These are phyloP conservation scores for Condylostylus longicornis DNA, from an alignment of 1,140 invertebrate species.

Conservation along the genomic window DNA sequence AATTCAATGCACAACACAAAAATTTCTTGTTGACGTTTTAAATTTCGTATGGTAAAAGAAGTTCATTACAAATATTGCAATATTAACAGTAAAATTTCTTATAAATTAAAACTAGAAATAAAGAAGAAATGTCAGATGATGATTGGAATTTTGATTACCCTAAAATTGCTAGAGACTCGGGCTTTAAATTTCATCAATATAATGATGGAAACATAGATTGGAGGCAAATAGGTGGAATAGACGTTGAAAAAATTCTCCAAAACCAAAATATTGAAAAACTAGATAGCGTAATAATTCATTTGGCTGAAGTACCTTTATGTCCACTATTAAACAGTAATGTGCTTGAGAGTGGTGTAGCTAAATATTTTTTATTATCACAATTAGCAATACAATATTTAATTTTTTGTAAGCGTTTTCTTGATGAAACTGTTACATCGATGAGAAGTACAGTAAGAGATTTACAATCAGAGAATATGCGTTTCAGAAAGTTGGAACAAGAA, in stretches of 20 bases:
- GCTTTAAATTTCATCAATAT: slow-evolving; percentile 22
- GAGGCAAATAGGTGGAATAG: slow-evolving; percentile 21
- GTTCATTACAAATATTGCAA: too few species aligned
- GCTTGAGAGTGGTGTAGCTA: slow-evolving; percentile 26
- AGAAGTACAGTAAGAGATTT: slow-evolving; percentile 14
- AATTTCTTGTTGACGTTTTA: too few species aligned
- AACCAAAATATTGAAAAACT: slow-evolving; percentile 26
- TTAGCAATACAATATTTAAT: slow-evolving; percentile 27
- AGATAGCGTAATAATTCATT: slow-evolving; percentile 18
- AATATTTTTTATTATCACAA: slow-evolving; percentile 27
- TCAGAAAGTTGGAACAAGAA: slow-evolving; percentile 15
- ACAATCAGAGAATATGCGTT: slow-evolving; percentile 18
- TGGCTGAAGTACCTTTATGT: slow-evolving; percentile 24
- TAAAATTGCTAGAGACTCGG: slow-evolving; percentile 23
- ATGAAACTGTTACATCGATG: slow-evolving; percentile 20
- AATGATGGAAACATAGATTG: slow-evolving; percentile 25
- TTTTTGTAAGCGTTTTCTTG: slow-evolving; percentile 26
- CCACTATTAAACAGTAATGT: slow-evolving; percentile 22
- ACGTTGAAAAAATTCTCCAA: slow-evolving; percentile 21
- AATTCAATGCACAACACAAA: too few species aligned
- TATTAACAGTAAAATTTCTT: too few species aligned
- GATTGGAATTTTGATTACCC: too few species aligned
- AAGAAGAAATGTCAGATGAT: too few species aligned
- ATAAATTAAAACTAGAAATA: too few species aligned
- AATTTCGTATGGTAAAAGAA: too few species aligned